Evolutionary conservation across 2,888 invertebrate species (phyloP), one percentile per base, ranked within the genome.

Genomic region (Zygogramma bicolorata): DNA sequence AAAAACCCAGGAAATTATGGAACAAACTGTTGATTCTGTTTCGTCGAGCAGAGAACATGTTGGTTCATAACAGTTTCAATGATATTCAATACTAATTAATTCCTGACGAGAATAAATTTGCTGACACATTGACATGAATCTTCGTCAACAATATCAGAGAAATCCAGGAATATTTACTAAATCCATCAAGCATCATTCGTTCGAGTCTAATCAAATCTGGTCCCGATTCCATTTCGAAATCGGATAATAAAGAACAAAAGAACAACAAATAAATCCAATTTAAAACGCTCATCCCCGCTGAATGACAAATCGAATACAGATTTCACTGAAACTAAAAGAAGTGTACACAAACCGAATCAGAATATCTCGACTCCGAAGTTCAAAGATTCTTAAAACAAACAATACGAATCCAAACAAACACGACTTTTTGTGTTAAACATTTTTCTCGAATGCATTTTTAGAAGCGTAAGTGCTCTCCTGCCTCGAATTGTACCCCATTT

Each of bases 331-430:
- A 53, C 27, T n/a, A 42, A 42, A 25, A 13, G 27, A 27, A 53
- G 53, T 25, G 27, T 53, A 53, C 53, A 53, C 53, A 53, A 6
- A 53, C 53, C 27, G n/a, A 53, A n/a, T 53, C n/a, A 25, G 27
- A 53, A 61, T 61, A 46, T 61, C 46, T n/a, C 34, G 27, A 46
- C 49, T 29, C 25, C 31, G 5, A 61, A 68, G 61, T 68, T 68
- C 68, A 68, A 68, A 68, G 61, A 68, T 68, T 68, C 38, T 38
- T 49, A 68, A 68, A 68, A 68, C 49, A 68, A 68, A 68, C 68
- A 34, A 13, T 15, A 57, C 20, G 27, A 61, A 68, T 68, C 61
- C 38, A 61, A 68, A 68, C 61, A 68, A 68, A 68, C 68, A 68
- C 27, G n/a, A 42, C 20, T 59, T 62, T 62, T 58, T 66, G 57